Evolutionary conservation across 2,113 vertebrate genomes (phyloP).

Genomic region (Prinia subflava): DNA sequence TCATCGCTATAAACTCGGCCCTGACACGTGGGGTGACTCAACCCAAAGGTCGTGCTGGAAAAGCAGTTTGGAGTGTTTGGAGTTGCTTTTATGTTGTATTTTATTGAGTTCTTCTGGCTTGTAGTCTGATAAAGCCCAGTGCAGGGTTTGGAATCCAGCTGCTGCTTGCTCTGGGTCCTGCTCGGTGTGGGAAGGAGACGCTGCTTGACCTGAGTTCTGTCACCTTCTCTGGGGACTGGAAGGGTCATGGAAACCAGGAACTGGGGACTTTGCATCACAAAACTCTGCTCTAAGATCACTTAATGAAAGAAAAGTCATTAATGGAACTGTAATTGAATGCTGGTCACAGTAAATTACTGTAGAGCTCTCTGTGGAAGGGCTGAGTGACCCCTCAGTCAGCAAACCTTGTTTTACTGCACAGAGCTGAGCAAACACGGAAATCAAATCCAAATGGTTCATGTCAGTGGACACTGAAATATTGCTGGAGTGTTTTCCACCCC

Average conservation of each 20-base stretch:
- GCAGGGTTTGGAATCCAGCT: not conserved
- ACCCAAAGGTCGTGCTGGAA: not conserved
- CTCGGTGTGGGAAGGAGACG: not conserved
- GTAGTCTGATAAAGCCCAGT: not conserved
- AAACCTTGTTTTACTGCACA: not conserved
- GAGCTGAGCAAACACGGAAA: not conserved
- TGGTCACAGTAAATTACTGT: not conserved
- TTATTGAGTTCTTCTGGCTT: not conserved
- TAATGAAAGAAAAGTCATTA: not conserved
- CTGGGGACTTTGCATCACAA: not conserved
- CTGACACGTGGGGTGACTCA: not conserved
- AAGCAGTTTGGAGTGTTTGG: not conserved
- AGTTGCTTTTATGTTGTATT: conserved; percentile 1
- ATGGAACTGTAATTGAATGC: not conserved
- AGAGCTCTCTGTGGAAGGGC: not conserved
- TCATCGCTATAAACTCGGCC: not conserved
- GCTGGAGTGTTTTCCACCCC: not conserved
- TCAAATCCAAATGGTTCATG: not conserved
- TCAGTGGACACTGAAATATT: not conserved
- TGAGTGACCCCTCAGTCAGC: not conserved
- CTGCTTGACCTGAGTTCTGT: not conserved
- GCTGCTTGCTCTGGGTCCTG: not conserved
- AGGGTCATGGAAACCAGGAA: not conserved
- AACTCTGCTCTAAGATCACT: not conserved
- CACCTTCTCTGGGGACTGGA: not conserved